phyloP scores from a whole-genome alignment of 2,888 invertebrate species.

The Shargacucullia verbasci region DNA sequence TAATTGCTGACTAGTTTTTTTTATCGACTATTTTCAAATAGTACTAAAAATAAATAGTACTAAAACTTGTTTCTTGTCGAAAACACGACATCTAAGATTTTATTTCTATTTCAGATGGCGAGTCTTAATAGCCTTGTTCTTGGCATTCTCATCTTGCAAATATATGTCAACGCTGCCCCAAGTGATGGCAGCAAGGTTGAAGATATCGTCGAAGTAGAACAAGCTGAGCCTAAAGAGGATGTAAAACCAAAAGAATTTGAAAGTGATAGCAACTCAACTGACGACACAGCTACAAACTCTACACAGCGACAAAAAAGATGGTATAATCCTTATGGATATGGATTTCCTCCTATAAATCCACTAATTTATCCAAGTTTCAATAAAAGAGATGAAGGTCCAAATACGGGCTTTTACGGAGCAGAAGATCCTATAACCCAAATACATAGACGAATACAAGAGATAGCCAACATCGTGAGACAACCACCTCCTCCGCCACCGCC shows the following conservation, averaged over 20 bases:
- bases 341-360: slow-evolving; percentile 65
- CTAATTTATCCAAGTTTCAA: slow-evolving; percentile 55
- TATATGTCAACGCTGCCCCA: slow-evolving; percentile 69
- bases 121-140: slow-evolving; percentile 57
- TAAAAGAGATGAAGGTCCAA: slow-evolving; percentile 60
- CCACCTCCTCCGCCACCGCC: slow-evolving; percentile 60
- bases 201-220: slow-evolving; percentile 58
- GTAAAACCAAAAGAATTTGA: slow-evolving; percentile 46
- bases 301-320: slow-evolving; percentile 70
- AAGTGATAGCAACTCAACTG: slow-evolving; percentile 54
- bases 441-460: slow-evolving; percentile 68
- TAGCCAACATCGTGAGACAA: slow-evolving; percentile 62
- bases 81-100: not conserved
- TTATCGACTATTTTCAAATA: too few species aligned
- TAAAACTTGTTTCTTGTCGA: too few species aligned
- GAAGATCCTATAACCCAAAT: slow-evolving; percentile 68
- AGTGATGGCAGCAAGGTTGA: slow-evolving; percentile 61
- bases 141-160: slow-evolving; percentile 66
- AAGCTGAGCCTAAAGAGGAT: slow-evolving; percentile 48
- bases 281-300: slow-evolving; percentile 29
- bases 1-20: too few species aligned
- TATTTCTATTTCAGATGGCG: slow-evolving; percentile 77
- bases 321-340: slow-evolving; percentile 66
- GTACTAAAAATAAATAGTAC: too few species aligned
- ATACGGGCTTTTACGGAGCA: slow-evolving; percentile 57